Evolutionary conservation across 2,888 invertebrate genomes (phyloP).

Genomic region (Brachyptera risi): DNA sequence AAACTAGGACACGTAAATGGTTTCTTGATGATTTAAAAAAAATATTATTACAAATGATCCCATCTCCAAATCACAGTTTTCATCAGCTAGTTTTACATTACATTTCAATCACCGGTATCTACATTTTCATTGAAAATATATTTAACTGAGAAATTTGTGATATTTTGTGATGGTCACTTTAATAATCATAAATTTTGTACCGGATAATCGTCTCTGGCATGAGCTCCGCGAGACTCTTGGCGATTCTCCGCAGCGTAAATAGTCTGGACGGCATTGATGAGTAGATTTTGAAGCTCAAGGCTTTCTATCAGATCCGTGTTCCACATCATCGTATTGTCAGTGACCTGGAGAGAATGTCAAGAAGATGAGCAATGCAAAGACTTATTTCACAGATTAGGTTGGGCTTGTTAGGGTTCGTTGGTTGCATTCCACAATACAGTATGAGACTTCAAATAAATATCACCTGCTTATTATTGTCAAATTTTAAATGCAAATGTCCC

Average conservation of each 20-base stretch:
- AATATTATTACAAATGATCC: neutral
- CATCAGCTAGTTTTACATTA: no score
- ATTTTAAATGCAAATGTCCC: no score
- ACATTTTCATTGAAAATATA: neutral
- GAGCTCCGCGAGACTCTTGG: conserved; percentile 69
- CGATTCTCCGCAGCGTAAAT: conserved; percentile 61
- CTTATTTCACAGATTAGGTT: neutral
- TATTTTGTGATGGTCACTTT: neutral
- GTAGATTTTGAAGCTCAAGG: conserved; percentile 65
- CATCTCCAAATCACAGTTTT: no score
- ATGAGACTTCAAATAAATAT: no score
- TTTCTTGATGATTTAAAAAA: no score
- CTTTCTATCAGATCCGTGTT: conserved; percentile 69
- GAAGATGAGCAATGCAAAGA: neutral
- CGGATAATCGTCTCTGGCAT: conserved; percentile 61
- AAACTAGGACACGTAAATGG: no score
- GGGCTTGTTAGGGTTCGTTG: no score
- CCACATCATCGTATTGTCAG: conserved; percentile 62
- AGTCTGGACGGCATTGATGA: conserved; percentile 59
- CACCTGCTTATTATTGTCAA: no score
- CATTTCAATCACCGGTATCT: no score
- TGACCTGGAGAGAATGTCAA: conserved; percentile 8
- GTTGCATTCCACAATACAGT: no score
- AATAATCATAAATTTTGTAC: no score
- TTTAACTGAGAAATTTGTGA: neutral